Conservation (phyloP, 2,113 vertebrate genomes). For the Dipodomys spectabilis region DNA sequence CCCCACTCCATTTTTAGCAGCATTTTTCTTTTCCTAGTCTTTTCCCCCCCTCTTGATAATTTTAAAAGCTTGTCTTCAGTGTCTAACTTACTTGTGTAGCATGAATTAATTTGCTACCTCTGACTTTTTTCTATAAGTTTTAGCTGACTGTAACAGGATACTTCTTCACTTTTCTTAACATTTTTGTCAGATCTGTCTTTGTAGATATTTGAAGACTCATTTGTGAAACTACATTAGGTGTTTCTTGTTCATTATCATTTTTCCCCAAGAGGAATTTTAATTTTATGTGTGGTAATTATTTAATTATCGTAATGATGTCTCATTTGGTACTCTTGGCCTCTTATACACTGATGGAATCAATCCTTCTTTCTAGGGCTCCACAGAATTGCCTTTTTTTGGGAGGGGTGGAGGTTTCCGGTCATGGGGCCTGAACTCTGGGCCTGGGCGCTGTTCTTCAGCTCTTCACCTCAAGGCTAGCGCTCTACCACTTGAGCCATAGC, state of each 20-base stretch:
- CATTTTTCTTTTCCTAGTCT: slow-evolving; percentile 62
- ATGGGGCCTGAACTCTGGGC: no score
- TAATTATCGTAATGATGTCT: slow-evolving; percentile 77
- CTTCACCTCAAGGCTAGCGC: no score
- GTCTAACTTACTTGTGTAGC: slow-evolving; percentile 59
- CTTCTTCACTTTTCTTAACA: slow-evolving; percentile 47
- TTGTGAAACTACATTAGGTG: slow-evolving; percentile 76
- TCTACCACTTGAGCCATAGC: no score
- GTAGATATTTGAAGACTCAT: slow-evolving; percentile 72
- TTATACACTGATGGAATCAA: slow-evolving; percentile 66
- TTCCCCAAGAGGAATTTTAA: slow-evolving; percentile 71
- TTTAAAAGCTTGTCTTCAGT: slow-evolving; percentile 66
- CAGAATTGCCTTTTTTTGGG: background rate
- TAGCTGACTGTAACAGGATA: slow-evolving; percentile 34
- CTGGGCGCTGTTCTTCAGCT: no score
- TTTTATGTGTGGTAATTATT: slow-evolving; percentile 79
- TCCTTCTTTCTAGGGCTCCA: slow-evolving; percentile 42
- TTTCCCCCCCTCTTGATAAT: slow-evolving; percentile 32
- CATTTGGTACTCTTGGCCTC: slow-evolving; percentile 45
- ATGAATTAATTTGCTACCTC: slow-evolving; percentile 63
- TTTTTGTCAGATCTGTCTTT: slow-evolving; percentile 63
- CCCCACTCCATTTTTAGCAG: slow-evolving; percentile 66
- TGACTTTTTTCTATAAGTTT: slow-evolving; percentile 57
- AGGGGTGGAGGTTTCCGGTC: no score
- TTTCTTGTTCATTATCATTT: slow-evolving; percentile 73